Evolutionary conservation across 2,113 vertebrate genomes (phyloP), one percentile per base, ranked within the genome.

Genomic region (Paracanthobrama guichenoti): DNA sequence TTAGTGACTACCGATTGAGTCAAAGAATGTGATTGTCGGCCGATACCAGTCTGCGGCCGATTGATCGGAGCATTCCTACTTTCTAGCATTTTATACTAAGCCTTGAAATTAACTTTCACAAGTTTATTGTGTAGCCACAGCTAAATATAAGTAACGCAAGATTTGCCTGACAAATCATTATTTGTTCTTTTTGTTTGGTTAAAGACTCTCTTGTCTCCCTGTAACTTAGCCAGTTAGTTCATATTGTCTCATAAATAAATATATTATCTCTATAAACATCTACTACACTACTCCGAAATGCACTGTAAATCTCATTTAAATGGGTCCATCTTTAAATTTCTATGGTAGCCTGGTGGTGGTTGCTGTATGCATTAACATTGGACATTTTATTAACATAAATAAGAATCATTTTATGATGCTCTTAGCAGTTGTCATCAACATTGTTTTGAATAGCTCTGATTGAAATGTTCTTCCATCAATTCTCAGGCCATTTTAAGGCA

Each of bases 381-480:
- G 75, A 13, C 75, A 78, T 11, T 64, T 24, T 44, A 39, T 28
- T 24, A 48, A 16, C 72, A 48, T 28, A 48, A 8, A 79, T 62
- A 7, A 28, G 7, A 64, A 46, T 28, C 0, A 16, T 80, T 79
- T 80, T 66, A 62, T 64, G 9, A 80, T 50, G 24, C 60, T 24
- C 42, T 80, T 11, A 80, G 42, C 60, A 44, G 9, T 14, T 62
- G 39, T 60, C 57, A 60, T 24, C 24, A 79, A 57, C 76, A 60
- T 79, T 48, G 24, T 50, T 67, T 20, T 13, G 16, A 35, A 67
- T 20, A 35, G 44, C 26, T 13, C 57, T 66, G 26, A 80, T 22
- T 66, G 16, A 80, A 80, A 80, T 20, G 14, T 48, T 31, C 14
- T 18, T 26, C 12, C 44, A 53, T 67, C 78, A 80, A 22, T 48